Conservation (phyloP, 2,797 vertebrate genomes). For the Nyctibius grandis region DNA sequence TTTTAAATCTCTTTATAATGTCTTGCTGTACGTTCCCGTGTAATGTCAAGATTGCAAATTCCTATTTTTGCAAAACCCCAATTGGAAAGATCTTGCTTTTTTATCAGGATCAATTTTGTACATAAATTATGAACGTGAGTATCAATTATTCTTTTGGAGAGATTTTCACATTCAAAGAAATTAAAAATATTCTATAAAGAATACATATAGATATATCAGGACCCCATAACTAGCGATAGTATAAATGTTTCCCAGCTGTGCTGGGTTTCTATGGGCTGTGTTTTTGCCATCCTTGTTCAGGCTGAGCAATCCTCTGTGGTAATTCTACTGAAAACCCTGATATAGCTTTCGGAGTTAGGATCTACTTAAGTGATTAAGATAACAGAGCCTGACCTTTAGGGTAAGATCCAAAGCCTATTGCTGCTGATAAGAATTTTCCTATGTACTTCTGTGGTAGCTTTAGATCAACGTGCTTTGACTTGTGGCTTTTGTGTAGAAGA, state of each 20-base stretch:
- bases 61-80: neutral
- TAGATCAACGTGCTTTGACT: neutral
- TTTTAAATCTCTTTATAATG: neutral
- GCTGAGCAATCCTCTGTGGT: neutral
- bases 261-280: neutral
- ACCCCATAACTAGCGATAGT: rapidly evolving
- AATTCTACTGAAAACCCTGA: neutral
- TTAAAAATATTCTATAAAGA: neutral
- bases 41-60: neutral
- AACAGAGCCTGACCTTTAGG: neutral
- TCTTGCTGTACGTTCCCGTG: neutral
- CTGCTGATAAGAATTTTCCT: neutral
- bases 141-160: neutral
- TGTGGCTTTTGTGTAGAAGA: neutral
- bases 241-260: neutral
- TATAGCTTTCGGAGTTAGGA: neutral
- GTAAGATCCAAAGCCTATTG: neutral
- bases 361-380: neutral
- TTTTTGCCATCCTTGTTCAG: neutral
- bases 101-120: neutral
- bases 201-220: neutral
- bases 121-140: neutral
- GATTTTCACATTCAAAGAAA: neutral
- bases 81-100: neutral
- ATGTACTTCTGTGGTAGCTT: neutral